Conservation (phyloP, 2,888 invertebrate species). For the Acanthococcus lagerstroemiae region DNA sequence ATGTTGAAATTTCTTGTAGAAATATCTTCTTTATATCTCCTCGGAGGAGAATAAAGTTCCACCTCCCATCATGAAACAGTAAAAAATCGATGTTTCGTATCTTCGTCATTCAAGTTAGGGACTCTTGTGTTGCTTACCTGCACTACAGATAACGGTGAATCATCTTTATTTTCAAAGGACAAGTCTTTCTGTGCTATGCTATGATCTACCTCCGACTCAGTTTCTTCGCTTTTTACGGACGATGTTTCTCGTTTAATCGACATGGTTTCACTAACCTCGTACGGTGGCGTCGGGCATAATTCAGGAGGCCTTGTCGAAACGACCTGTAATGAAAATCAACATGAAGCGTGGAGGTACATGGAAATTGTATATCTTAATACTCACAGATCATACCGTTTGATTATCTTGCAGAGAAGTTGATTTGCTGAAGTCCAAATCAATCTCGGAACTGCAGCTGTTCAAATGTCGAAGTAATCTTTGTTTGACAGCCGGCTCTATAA, state of each 20-base stretch:
- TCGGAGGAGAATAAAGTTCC: too few species aligned
- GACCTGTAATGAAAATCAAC: not conserved
- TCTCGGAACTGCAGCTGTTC: conserved; percentile 52
- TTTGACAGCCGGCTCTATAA: conserved; percentile 49
- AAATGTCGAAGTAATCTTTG: conserved; percentile 51
- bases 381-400: conserved; percentile 11
- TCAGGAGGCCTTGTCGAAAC: not conserved
- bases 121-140: conserved; percentile 34
- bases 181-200: conserved; percentile 4
- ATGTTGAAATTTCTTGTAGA: too few species aligned
- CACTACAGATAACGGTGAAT: conserved; percentile 34
- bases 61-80: too few species aligned
- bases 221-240: conserved; percentile 9
- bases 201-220: not conserved
- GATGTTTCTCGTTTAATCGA: conserved; percentile 1
- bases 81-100: too few species aligned
- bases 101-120: too few species aligned
- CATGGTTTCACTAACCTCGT: conserved; percentile 2
- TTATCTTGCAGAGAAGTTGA: conserved; percentile 19
- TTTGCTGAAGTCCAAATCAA: conserved; percentile 49
- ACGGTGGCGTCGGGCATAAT: conserved; percentile 10
- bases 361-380: not conserved
- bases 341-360: not conserved
- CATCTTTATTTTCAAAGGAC: conserved; percentile 20
- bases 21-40: too few species aligned